Evolutionary conservation across 2,113 vertebrate genomes (phyloP).

Genomic region (Rhinopomastus cyanomelas): DNA sequence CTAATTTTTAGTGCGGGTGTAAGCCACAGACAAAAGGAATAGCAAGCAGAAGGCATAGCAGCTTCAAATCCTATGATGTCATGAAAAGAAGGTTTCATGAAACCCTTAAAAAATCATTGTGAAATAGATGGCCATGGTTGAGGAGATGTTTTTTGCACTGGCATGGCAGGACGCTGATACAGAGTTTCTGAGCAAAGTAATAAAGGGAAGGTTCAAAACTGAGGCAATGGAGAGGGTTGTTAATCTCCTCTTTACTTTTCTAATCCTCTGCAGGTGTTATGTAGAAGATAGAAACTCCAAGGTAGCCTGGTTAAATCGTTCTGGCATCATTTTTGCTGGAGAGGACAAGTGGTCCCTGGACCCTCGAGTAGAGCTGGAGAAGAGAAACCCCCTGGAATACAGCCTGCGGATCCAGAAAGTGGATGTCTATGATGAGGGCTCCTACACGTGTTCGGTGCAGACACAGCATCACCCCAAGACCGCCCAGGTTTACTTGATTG

Average conservation of each 20-base stretch:
- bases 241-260: neutral
- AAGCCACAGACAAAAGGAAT: neutral
- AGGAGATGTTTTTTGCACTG: neutral
- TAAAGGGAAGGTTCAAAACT: neutral
- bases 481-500: slow-evolving; percentile 95
- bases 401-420: slow-evolving; percentile 98
- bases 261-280: slow-evolving; percentile 84
- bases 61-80: neutral
- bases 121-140: neutral
- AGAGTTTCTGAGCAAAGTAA: neutral
- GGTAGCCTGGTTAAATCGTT: slow-evolving; percentile 99
- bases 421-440: slow-evolving; percentile 95
- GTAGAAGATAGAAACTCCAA: slow-evolving; percentile 98
- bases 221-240: neutral
- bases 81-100: neutral
- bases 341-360: slow-evolving; percentile 99
- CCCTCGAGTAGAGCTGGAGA: slow-evolving; percentile 94
- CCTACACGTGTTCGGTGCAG: slow-evolving; percentile 97
- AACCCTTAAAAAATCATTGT: neutral
- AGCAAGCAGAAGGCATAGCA: neutral
- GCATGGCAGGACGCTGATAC: neutral
- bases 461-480: slow-evolving; percentile 95
- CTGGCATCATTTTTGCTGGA: slow-evolving; percentile 97
- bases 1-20: neutral
- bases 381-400: slow-evolving; percentile 95